A percentile compares a stretch with the other conserved stretches of the same genome.
Conservation (phyloP, 2,113 vertebrate genomes). For the Bubo blakistoni region DNA sequence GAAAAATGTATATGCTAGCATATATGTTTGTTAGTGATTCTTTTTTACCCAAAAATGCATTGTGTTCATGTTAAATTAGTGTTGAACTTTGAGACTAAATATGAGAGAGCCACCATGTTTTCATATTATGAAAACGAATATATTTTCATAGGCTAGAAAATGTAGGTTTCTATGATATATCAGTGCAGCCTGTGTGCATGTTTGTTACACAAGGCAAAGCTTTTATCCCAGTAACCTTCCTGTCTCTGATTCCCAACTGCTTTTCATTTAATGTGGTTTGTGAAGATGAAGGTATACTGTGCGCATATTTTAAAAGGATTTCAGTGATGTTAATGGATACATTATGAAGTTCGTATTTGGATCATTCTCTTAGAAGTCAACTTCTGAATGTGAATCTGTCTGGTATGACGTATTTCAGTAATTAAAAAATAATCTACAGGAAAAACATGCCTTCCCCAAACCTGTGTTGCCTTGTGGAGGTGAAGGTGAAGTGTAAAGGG, state of each 20-base stretch:
- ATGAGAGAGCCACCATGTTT: fast-evolving
- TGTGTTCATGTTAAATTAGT: background rate
- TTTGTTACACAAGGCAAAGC: background rate
- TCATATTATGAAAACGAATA: background rate
- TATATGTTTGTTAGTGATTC: background rate
- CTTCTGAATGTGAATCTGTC: background rate
- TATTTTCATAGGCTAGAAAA: background rate
- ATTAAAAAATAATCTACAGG: background rate
- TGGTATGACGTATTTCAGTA: background rate
- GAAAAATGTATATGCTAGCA: background rate
- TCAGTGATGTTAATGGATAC: background rate
- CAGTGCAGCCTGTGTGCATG: background rate
- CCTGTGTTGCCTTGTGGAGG: background rate
- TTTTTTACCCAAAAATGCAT: background rate
- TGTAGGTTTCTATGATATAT: background rate
- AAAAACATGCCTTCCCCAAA: background rate
- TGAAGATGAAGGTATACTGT: background rate
- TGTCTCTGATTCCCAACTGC: background rate
- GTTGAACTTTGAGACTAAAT: background rate
- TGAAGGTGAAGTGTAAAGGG: background rate
- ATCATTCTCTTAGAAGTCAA: background rate
- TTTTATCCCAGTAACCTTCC: background rate
- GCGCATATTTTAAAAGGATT: background rate
- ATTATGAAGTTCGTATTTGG: background rate
- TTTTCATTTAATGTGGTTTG: background rate